phyloP scores from a whole-genome alignment of 2,797 vertebrate species.

The Novumbra hubbsi region DNA sequence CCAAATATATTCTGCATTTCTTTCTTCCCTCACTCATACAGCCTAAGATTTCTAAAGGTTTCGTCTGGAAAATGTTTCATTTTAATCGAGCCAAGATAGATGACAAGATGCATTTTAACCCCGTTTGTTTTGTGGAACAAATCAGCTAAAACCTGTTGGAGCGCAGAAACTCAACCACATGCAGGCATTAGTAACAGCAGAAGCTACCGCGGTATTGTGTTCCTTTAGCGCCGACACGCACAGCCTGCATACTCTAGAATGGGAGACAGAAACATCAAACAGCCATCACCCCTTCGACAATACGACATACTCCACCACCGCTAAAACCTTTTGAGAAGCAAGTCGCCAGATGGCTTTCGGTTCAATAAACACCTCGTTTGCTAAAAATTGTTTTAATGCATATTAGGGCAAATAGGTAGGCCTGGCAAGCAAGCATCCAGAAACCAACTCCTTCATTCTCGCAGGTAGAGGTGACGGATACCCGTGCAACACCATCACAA shows the following conservation, averaged over 20 bases:
- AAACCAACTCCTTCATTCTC: conserved; percentile 5
- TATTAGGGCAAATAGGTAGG: background rate
- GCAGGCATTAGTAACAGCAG: too few relatives aligned
- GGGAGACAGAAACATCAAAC: background rate
- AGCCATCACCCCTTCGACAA: background rate
- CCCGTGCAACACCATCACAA: conserved; percentile 49
- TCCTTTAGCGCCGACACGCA: background rate
- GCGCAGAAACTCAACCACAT: too few relatives aligned
- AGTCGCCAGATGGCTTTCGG: background rate
- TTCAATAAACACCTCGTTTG: background rate
- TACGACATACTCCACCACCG: too few relatives aligned
- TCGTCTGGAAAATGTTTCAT: too few relatives aligned
- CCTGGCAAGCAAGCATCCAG: background rate
- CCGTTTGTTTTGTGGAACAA: too few relatives aligned
- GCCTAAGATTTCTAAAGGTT: too few relatives aligned
- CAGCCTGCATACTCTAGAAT: background rate
- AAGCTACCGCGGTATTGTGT: background rate
- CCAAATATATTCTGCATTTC: too few relatives aligned
- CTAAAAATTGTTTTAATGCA: background rate
- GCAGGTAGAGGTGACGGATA: background rate
- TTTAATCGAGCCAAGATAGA: too few relatives aligned
- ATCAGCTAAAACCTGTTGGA: too few relatives aligned
- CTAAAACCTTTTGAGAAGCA: background rate
- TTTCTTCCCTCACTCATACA: too few relatives aligned
- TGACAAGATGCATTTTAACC: too few relatives aligned